phyloP scores from a whole-genome alignment of 2,797 vertebrate species.

The Oryzias dopingdopingensis region DNA sequence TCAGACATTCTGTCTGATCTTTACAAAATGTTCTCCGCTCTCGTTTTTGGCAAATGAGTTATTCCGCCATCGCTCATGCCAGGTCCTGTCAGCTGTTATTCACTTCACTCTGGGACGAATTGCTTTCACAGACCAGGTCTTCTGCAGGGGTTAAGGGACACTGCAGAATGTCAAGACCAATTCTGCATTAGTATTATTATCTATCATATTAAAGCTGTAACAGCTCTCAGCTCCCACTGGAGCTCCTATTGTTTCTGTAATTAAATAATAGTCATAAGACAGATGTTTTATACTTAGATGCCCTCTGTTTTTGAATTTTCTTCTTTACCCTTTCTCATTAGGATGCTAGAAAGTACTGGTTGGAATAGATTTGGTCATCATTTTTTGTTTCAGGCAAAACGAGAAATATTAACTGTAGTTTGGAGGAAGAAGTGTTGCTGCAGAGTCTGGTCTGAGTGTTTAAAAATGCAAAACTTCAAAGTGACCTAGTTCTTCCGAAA shows the following conservation, averaged over 20 bases:
- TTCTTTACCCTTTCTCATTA: slow-evolving; percentile 11
- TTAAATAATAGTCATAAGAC: slow-evolving; percentile 13
- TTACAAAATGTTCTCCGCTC: neutral
- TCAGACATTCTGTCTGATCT: neutral
- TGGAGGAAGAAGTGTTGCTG: slow-evolving; percentile 32
- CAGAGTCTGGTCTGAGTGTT: slow-evolving; percentile 59
- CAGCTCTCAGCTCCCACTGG: slow-evolving; percentile 4
- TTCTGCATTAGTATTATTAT: slow-evolving; percentile 17
- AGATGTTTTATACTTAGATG: slow-evolving; percentile 13
- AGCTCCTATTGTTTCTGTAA: slow-evolving; percentile 28
- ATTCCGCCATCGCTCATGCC: neutral
- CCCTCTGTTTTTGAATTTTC: slow-evolving; percentile 1
- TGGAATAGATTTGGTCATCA: slow-evolving; percentile 4
- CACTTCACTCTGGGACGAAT: slow-evolving; percentile 20
- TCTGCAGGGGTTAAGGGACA: slow-evolving; percentile 20
- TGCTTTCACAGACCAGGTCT: slow-evolving; percentile 25
- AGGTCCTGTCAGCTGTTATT: slow-evolving; percentile 2
- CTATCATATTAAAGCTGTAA: slow-evolving; percentile 28
- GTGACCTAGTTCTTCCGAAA: slow-evolving; percentile 66
- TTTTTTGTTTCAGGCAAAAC: slow-evolving; percentile 11
- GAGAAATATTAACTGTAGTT: slow-evolving; percentile 9
- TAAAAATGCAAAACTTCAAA: slow-evolving; percentile 64
- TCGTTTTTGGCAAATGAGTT: neutral
- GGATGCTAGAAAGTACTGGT: slow-evolving; percentile 17
- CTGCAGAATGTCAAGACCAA: neutral